Percentiles rank a stretch among this genome's conserved stretches.
Conservation (phyloP, 2,888 invertebrate genomes). For the Aproaerema taeniolella region DNA sequence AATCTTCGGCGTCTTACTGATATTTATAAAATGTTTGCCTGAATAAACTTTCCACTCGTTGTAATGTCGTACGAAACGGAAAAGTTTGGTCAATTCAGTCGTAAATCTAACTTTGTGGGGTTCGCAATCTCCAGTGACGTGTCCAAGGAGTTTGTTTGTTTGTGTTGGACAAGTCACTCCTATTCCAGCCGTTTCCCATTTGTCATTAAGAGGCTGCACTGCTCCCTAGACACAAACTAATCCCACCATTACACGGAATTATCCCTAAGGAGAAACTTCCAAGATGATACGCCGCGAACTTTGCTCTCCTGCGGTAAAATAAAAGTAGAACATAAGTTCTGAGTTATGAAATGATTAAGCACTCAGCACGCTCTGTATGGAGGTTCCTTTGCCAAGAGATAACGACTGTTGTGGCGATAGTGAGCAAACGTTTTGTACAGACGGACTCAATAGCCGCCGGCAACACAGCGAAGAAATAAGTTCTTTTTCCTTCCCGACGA, state of each 20-base stretch:
- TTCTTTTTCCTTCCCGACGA: conserved; percentile 30
- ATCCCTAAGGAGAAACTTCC: conserved; percentile 43
- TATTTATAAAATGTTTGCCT: no score
- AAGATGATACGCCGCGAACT: conserved; percentile 28
- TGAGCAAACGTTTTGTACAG: conserved; percentile 30
- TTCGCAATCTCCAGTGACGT: conserved; percentile 27
- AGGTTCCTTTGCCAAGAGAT: conserved; percentile 38
- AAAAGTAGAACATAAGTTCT: conserved; percentile 28
- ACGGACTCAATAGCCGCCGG: conserved; percentile 20
- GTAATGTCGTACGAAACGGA: conserved; percentile 6
- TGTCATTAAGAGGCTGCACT: conserved; percentile 42
- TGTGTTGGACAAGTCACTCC: conserved; percentile 34
- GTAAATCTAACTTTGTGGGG: conserved; percentile 29
- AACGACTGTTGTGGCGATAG: conserved; percentile 35
- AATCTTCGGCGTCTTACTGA: no score
- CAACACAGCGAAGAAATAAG: conserved; percentile 27
- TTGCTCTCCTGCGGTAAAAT: conserved; percentile 29
- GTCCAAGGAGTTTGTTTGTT: conserved; percentile 30
- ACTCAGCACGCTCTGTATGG: conserved; percentile 24
- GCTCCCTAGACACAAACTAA: conserved; percentile 38
- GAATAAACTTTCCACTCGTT: conserved; percentile 11
- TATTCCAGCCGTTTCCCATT: conserved; percentile 40
- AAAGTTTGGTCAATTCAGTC: conserved; percentile 11
- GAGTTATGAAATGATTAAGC: conserved; percentile 35
- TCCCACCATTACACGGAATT: conserved; percentile 53